Base-by-base conservation (phyloP, 2,113 vertebrate species). In the Clupea harengus region DNA sequence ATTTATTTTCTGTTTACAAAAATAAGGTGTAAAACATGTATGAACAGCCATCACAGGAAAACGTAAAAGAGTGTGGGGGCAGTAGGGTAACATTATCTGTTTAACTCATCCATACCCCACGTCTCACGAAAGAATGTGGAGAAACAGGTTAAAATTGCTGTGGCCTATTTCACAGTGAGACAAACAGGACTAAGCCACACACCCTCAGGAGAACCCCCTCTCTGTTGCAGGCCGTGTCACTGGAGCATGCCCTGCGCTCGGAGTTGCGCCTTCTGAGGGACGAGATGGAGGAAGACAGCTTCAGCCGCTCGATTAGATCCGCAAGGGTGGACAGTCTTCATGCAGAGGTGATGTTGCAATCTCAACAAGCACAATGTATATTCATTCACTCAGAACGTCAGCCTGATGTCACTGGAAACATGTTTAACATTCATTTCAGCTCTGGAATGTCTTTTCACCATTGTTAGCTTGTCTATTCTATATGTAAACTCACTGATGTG, bases 231-330 rank as follows among this genome's bases (percentile, higher is more conserved):
- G 94, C 95, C 6, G 94, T 96, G 13, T 91, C 94, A 4, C 81
- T 94, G 87, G 95, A 96, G 81, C 95, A 96, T 86, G 87, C 91
- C 50, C 85, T 96, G 81, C 94, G 94, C 81, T 94, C 91, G 4
- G 95, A 96, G 91, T 92, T 95, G 3, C 93, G 95, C 6, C 85
- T 91, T 72, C 87, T 95, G 32, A 92, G 89, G 87, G 95, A 95
- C 44, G 95, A 95, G 85, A 94, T 94, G 91, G 95, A 96, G 0
- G 95, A 96, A 20, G 93, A 92, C 0, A 93, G 92, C 60, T 94
- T 95, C 32, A 95, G 89, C 84, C 86, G 90, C 82, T 94, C 92
- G 25, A 93, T 96, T 89, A 94, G 91, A 90, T 91, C 89, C 28
- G 91, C 94, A 39, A 93, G 94, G 8, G 84, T 95, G 86, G 91